Conservation (phyloP, 2,797 vertebrate genomes). For the Ctenochaetus hawaiiensis region DNA sequence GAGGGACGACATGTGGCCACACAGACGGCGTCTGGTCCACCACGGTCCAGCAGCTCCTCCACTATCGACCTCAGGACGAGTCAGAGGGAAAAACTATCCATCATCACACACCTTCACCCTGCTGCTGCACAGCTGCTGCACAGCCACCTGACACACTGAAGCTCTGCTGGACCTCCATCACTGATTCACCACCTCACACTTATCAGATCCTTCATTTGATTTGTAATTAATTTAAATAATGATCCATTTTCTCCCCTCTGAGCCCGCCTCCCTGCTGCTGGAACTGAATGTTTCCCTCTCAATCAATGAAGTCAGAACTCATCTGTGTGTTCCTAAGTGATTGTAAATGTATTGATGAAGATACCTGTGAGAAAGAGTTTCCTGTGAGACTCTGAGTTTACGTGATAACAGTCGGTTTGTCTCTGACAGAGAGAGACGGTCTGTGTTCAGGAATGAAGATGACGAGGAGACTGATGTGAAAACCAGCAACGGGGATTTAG, state of each 20-base stretch:
- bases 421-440: background rate
- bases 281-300: too few species aligned
- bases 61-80: constrained; percentile 3
- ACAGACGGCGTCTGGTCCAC: constrained; percentile 36
- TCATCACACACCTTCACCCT: constrained; percentile 20
- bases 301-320: background rate
- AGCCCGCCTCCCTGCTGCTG: too few species aligned
- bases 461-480: constrained; percentile 59
- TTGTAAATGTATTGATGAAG: background rate
- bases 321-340: too few species aligned
- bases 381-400: constrained; percentile 4
- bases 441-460: constrained; percentile 12
- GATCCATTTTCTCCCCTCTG: background rate
- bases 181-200: background rate
- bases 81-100: constrained; percentile 45
- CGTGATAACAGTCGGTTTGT: constrained; percentile 9
- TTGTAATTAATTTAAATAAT: too few species aligned
- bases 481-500: constrained; percentile 52
- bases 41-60: constrained; percentile 31
- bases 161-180: constrained; percentile 17
- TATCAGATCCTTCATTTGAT: too few species aligned
- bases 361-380: background rate
- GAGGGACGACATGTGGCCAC: constrained; percentile 67
- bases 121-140: constrained; percentile 34
- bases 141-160: background rate